Conservation (phyloP, 2,797 vertebrate species). For the Nyctalus aviator region DNA sequence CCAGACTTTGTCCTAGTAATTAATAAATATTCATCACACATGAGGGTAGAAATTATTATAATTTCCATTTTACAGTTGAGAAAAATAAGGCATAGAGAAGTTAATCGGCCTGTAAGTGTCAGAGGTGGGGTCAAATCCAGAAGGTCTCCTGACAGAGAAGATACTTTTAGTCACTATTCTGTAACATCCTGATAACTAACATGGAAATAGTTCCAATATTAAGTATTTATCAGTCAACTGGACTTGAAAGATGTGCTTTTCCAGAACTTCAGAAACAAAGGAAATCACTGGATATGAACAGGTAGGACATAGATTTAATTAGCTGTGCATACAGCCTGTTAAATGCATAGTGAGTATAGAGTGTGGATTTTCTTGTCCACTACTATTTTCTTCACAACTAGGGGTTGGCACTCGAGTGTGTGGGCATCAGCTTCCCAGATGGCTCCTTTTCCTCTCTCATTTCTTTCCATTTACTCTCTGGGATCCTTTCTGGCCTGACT, state of each 20-base stretch:
- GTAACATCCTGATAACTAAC: background rate
- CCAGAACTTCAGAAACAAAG: background rate
- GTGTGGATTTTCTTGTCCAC: background rate
- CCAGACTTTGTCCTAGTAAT: background rate
- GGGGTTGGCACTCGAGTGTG: background rate
- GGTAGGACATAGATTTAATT: background rate
- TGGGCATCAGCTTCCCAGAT: background rate
- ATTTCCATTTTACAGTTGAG: background rate
- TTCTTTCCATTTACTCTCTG: background rate
- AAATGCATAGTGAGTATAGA: background rate
- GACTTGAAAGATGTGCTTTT: background rate
- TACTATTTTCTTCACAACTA: background rate
- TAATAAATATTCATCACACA: background rate
- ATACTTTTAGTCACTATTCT: background rate
- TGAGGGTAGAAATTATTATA: background rate
- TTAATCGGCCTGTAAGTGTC: background rate
- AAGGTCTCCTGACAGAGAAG: background rate
- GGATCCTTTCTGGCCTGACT: background rate
- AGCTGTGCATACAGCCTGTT: background rate
- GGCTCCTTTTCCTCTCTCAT: background rate
- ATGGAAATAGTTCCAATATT: background rate
- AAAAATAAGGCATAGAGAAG: background rate
- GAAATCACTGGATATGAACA: background rate
- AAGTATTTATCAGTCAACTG: background rate
- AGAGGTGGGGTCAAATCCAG: background rate